Evolutionary conservation across 2,113 vertebrate species (phyloP), one percentile per base, ranked within the genome.

Genomic region (Alces alces): DNA sequence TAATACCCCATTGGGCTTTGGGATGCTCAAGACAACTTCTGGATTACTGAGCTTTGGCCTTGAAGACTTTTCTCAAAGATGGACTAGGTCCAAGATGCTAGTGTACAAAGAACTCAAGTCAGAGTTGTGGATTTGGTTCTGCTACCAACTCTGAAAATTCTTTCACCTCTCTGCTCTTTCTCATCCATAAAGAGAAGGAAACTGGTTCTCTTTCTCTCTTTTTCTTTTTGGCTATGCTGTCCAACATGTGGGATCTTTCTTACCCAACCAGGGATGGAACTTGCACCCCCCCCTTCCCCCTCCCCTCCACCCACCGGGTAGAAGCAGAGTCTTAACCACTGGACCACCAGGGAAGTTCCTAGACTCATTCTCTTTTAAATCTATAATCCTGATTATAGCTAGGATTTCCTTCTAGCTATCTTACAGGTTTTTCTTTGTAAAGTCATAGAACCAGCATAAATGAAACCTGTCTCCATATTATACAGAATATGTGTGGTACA

Each of bases 371-470:
- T 70, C 70, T 89, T 96, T 92, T 60, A 94, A 94, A 50, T 73
- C n/a, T 5, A 80, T 73, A 91, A 91, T 82, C 45, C 39, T 92
- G 17, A 85, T 58, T 58, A 95, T 76, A 73, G 61, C n/a, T 85
- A 86, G 39, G 23, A 93, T 91, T 84, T 95, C 85, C 64, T 87
- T 94, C 66, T 80, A 89, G 79, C 19, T 70, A 88, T 7, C 11
- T 85, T 73, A n/a, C 76, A 54, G 50, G 11, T 52, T 96, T 57
- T 43, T 93, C 82, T 93, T 70, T 83, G 57, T 91, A 95, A 93
- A 94, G 52, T 5, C 73, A 96, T 1, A 96, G 47, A 87, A 93
- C 66, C 19, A 86, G 9, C 89, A 78, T 47, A 25, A 97, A 91
- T 58, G 54, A 89, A 86, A 91, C 23, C 30, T 27, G 36, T 21